phyloP scores from a whole-genome alignment of 2,113 vertebrate species.

The Caranx melampygus region DNA sequence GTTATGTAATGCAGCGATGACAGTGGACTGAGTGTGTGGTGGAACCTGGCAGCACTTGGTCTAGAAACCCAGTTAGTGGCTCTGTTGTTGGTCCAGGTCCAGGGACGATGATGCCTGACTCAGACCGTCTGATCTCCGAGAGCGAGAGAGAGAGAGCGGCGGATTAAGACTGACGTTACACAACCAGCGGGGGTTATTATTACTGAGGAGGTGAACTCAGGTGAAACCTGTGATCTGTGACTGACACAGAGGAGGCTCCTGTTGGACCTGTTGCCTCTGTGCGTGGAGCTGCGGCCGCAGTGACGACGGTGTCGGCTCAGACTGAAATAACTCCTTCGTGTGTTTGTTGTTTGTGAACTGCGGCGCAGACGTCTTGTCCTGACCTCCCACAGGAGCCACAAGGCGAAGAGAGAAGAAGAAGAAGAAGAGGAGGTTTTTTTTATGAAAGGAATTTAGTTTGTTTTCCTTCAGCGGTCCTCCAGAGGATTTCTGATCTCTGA shows the following conservation, averaged over 20 bases:
- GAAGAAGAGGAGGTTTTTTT: too few relatives aligned
- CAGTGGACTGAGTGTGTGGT: background rate
- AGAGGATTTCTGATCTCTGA: too few relatives aligned
- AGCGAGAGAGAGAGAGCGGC: constrained; percentile 3
- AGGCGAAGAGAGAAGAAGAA: too few relatives aligned
- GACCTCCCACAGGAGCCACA: too few relatives aligned
- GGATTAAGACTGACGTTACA: constrained; percentile 28
- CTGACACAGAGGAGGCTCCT: background rate
- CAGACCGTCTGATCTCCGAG: constrained; percentile 37
- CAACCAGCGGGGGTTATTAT: constrained; percentile 25
- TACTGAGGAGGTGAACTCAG: background rate
- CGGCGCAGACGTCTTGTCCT: too few relatives aligned
- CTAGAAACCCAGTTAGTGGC: constrained; percentile 55
- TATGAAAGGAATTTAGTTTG: too few relatives aligned
- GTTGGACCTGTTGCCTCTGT: background rate
- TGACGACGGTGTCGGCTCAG: background rate
- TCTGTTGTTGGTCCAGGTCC: constrained; percentile 35
- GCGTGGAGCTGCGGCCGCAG: background rate
- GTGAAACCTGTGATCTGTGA: background rate
- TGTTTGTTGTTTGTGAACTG: too few relatives aligned
- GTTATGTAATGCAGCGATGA: constrained; percentile 29
- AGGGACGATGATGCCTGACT: constrained; percentile 16
- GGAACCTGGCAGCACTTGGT: constrained; percentile 34
- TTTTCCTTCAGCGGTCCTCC: too few relatives aligned
- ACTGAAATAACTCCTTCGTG: background rate